Evolutionary conservation across 2,888 invertebrate genomes (phyloP).

Genomic region (Tetragnatha montana): DNA sequence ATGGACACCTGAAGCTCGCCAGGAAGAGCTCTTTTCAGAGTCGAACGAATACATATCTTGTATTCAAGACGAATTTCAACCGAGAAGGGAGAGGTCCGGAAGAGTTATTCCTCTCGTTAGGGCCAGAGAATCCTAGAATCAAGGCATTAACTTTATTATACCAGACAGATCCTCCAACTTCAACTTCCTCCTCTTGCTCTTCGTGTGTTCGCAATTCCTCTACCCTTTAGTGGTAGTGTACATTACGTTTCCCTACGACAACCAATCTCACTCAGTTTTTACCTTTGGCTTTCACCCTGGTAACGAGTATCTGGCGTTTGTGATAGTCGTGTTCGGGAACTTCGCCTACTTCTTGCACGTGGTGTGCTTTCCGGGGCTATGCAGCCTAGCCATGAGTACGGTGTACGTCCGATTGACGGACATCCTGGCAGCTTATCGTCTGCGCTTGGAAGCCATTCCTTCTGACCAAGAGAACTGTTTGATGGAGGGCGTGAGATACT

Average conservation of each 20-base stretch:
- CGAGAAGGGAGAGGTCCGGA: no score
- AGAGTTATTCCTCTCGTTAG: no score
- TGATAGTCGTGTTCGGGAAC: neutral
- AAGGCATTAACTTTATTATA: neutral
- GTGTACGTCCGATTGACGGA: neutral
- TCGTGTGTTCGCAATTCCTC: neutral
- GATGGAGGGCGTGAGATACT: conserved; percentile 3
- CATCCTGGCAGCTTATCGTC: neutral
- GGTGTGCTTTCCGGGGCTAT: neutral
- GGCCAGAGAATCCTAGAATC: neutral
- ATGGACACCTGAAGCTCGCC: no score
- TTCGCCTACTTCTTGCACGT: neutral
- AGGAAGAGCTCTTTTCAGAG: no score
- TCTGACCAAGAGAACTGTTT: neutral
- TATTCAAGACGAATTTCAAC: no score
- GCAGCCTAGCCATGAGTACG: neutral
- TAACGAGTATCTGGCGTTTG: neutral
- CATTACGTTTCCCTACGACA: neutral
- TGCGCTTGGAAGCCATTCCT: neutral
- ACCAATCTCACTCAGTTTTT: conserved; percentile 3
- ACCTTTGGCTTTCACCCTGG: neutral
- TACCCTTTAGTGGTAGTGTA: neutral
- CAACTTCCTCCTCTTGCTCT: neutral
- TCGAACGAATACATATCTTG: no score
- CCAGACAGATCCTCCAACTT: neutral